Base-by-base conservation (phyloP, 2,888 invertebrate genomes). In the Caenorhabditis sp. region DNA sequence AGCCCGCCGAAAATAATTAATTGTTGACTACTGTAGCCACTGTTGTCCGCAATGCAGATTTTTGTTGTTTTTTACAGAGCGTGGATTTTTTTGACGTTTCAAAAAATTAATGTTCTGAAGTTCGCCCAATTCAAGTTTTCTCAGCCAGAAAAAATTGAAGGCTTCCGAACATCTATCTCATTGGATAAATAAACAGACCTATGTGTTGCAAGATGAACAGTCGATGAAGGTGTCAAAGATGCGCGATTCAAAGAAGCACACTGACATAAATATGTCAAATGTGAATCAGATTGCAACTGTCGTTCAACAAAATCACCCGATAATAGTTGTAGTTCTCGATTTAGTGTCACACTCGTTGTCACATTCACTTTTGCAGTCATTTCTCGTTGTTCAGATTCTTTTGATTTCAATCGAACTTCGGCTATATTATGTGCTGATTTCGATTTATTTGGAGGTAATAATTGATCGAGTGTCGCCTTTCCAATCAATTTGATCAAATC, bases 401-500 rank as follows among this genome's bases (percentile, higher is more conserved):
- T 82, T 12, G 78, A 76, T 61, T 84, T 79, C 59, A 88, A 75
- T 51, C 79, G 78, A 62, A 87, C 78, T 62, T 87, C 85, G 24
- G 83, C 80, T 49, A 84, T 81, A 62, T 86, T 87, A 70, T 87
- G 86, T 19, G 86, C 81, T 24, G 82, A 69, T 67, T 87, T 86
- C 27, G 82, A 82, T 69, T 84, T 85, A 23, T 80, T 74, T 12
- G 89, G 89, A n/a, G 89, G 88, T 72, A 89, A 68, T 1, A 86
- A 66, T 79, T 86, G 69, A 66, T 81, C 81, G 17, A 81, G 57
- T n/a, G 78, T 69, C 14, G 71, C 78, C 26, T 71, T 75, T 54
- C 81, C 81, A 36, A 71, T 65, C 59, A 81, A 58, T 53, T 79
- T 68, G 76, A 86, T 64, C 84, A 88, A 72, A 85, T 88, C 73